Conservation (phyloP, 2,888 invertebrate species). For the Listrodromus nycthemerus region DNA sequence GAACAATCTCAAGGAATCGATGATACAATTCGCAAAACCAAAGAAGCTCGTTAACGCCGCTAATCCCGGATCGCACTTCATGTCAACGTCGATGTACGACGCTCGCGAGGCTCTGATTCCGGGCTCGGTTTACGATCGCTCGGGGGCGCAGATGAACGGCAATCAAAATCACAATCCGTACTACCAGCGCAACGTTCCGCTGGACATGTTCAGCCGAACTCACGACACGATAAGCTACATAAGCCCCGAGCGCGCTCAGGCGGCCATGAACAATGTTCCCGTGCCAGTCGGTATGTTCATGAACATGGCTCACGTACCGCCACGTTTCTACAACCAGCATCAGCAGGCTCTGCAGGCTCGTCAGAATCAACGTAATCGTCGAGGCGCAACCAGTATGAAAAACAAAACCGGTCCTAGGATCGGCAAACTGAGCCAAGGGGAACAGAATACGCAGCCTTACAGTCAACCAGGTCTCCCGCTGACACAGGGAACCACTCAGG, state of each 20-base stretch:
- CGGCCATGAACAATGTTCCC: slow-evolving; percentile 92
- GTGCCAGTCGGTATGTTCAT: slow-evolving; percentile 98
- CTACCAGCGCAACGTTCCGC: slow-evolving; percentile 84
- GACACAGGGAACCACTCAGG: slow-evolving; percentile 86
- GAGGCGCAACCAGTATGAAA: slow-evolving; percentile 71
- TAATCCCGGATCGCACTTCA: slow-evolving; percentile 98
- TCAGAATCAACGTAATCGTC: slow-evolving; percentile 84
- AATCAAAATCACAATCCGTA: slow-evolving; percentile 81
- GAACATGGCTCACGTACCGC: slow-evolving; percentile 93
- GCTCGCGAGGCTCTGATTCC: slow-evolving; percentile 98
- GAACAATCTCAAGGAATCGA: slow-evolving; percentile 97
- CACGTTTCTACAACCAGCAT: slow-evolving; percentile 91
- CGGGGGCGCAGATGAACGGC: slow-evolving; percentile 83
- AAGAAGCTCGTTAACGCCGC: slow-evolving; percentile 97
- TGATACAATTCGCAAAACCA: slow-evolving; percentile 98
- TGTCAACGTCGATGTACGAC: slow-evolving; percentile 98
- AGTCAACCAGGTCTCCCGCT: slow-evolving; percentile 85
- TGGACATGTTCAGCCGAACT: slow-evolving; percentile 89
- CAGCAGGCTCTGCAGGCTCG: slow-evolving; percentile 88
- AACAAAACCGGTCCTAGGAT: slow-evolving; percentile 80
- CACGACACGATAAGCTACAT: slow-evolving; percentile 98
- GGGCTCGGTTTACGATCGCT: slow-evolving; percentile 96
- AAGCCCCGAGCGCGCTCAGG: slow-evolving; percentile 92
- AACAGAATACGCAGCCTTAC: slow-evolving; percentile 90
- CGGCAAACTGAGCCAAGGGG: slow-evolving; percentile 87